A percentile compares a stretch with the other conserved stretches of the same genome.
Evolutionary conservation across 2,888 invertebrate genomes (phyloP).

Genomic region (Eurytoma californica): DNA sequence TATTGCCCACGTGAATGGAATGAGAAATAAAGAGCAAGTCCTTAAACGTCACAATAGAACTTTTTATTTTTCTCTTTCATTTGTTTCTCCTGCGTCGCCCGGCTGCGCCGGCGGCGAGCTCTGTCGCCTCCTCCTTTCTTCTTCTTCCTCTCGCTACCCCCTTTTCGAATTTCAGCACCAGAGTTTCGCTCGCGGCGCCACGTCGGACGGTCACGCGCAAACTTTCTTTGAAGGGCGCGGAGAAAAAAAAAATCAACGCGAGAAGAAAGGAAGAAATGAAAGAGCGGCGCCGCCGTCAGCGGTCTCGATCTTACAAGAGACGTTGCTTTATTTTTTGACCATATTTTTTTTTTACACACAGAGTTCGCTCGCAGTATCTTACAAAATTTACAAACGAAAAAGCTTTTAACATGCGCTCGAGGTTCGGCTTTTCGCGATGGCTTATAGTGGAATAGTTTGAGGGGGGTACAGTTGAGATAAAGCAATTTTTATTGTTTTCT

Average conservation of each 20-base stretch:
- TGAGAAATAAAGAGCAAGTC: constrained; percentile 55
- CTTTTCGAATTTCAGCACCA: constrained; percentile 47
- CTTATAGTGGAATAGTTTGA: too few species aligned
- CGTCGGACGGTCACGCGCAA: background rate
- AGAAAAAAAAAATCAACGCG: constrained; percentile 14
- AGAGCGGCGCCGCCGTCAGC: constrained; percentile 14
- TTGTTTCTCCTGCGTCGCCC: constrained; percentile 35
- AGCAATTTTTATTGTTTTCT: constrained; percentile 18
- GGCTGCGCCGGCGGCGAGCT: background rate
- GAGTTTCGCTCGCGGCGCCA: constrained; percentile 12
- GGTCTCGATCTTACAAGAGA: constrained; percentile 35
- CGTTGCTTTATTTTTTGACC: background rate
- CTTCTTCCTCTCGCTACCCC: constrained; percentile 6
- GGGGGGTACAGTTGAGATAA: background rate
- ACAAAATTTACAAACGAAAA: constrained; percentile 56
- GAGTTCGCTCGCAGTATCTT: constrained; percentile 49
- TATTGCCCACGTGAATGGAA: constrained; percentile 52
- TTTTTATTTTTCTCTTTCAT: constrained; percentile 57
- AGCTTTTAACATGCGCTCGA: constrained; percentile 18
- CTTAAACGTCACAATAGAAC: constrained; percentile 58
- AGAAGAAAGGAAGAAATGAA: background rate
- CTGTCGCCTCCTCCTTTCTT: background rate
- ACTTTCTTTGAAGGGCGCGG: constrained; percentile 20
- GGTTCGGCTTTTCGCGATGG: background rate
- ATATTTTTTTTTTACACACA: constrained; percentile 21